Evolutionary conservation across 2,888 invertebrate genomes (phyloP), one percentile per base, ranked within the genome.

Genomic region (Trachelus tabidus): DNA sequence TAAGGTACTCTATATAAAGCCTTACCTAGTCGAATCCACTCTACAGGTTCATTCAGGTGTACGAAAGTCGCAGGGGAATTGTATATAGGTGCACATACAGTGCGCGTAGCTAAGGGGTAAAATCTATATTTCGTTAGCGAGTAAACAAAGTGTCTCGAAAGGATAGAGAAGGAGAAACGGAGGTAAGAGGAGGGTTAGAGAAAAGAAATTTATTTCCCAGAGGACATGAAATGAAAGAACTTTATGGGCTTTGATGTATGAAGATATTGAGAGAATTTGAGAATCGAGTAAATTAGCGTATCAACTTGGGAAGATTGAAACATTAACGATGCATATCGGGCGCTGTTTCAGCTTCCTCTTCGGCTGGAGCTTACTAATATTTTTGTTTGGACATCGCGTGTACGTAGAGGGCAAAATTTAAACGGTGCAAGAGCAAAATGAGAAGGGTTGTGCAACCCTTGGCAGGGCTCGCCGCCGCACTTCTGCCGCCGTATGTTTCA

Each of bases 161-260:
- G 79, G 69, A 71, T 69, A 56, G 74, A 71, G 73, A 68, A 69
- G 56, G 34, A 30, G 74, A 79, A 34, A 73, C 30, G 30, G 34
- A 68, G 71, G 12, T 69, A 35, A n/a, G 75, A 12, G 33, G 76
- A 69, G 73, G 31, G 37, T 75, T 74, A 69, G 30, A 33, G 74
- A 76, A 73, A 71, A 68, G 76, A 69, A 23, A 56, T 56, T 56
- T 56, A 23, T 56, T 56, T 56, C 23, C 40, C 40, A 15, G 40
- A 15, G 40, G 40, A 40, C 6, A 15, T 15, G 0, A 6, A 23
- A 15, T 23, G 6, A 40, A 40, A 23, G 15, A 40, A 23, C 15
- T 15, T 23, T 40, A 9, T 35, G 6, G 23, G 15, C 6, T 15
- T 40, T 23, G 40, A 15, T 1, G 15, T 40, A 40, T 15, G 23